A percentile compares a stretch with the other conserved stretches of the same genome.
These are phyloP conservation scores for Ceyx erithaca DNA, from an alignment of 2,797 vertebrate genomes.

Conservation along the genomic window DNA sequence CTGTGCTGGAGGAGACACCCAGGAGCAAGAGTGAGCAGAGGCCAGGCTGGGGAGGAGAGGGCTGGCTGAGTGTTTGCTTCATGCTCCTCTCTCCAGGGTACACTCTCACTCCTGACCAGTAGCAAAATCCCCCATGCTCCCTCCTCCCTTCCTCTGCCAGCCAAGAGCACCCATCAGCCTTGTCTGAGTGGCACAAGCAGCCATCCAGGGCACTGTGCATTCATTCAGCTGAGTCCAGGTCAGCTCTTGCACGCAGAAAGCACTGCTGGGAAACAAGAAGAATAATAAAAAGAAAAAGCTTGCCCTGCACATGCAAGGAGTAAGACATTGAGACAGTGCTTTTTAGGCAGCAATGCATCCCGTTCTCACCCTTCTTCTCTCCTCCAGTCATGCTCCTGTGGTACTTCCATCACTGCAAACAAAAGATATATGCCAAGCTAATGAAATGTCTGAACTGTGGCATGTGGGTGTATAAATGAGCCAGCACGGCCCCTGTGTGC, in stretches of 20 bases:
- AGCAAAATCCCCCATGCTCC: neutral
- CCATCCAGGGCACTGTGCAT: neutral
- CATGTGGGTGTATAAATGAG: constrained; percentile 30
- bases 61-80: neutral
- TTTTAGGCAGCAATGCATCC: neutral
- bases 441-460: constrained; percentile 7
- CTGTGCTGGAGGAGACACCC: neutral
- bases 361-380: neutral
- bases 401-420: constrained; percentile 6
- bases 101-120: neutral
- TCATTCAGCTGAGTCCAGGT: neutral
- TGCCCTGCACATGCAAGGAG: neutral
- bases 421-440: constrained; percentile 4
- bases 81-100: neutral
- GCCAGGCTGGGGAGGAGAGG: neutral
- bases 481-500: neutral
- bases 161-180: neutral
- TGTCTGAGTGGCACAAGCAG: neutral
- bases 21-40: neutral
- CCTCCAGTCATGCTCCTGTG: neutral
- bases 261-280: neutral
- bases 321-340: neutral
- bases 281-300: neutral
- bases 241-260: neutral
- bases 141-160: neutral